Evolutionary conservation across 2,888 invertebrate genomes (phyloP).

Genomic region (Norana najaformis): DNA sequence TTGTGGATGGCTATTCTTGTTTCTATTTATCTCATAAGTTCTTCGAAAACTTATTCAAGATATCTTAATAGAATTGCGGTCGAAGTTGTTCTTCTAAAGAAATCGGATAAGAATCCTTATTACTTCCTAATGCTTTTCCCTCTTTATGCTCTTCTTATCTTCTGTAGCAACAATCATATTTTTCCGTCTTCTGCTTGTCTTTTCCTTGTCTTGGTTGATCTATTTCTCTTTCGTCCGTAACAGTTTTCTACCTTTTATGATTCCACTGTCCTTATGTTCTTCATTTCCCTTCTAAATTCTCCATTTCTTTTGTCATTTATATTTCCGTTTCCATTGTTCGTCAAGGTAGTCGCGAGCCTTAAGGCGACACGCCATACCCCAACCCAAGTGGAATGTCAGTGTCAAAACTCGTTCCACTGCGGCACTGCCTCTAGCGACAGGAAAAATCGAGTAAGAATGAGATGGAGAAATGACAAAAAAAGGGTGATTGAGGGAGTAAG

Average conservation of each 20-base stretch:
- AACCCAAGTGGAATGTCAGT: background rate
- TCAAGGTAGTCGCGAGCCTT: background rate
- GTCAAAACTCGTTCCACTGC: background rate
- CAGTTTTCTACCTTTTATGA: no score
- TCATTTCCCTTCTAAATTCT: background rate
- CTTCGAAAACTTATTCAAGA: background rate
- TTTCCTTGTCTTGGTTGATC: background rate
- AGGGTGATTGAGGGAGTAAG: background rate
- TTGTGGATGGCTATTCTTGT: background rate
- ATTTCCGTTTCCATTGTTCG: background rate
- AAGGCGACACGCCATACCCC: background rate
- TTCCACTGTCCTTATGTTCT: background rate
- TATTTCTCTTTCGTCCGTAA: background rate
- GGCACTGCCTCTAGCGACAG: background rate
- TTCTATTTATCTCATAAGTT: background rate
- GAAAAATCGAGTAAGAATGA: background rate
- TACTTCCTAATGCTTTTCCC: background rate
- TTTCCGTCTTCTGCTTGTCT: background rate
- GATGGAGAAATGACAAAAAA: conserved; percentile 3
- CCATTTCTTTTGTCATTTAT: background rate
- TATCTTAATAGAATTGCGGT: background rate
- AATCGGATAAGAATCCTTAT: background rate
- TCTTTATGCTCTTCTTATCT: background rate
- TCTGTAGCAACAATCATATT: background rate
- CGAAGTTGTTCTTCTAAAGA: background rate